These are phyloP conservation scores for Melierax canorus DNA, from an alignment of 2,113 vertebrate genomes.

Conservation along the genomic window DNA sequence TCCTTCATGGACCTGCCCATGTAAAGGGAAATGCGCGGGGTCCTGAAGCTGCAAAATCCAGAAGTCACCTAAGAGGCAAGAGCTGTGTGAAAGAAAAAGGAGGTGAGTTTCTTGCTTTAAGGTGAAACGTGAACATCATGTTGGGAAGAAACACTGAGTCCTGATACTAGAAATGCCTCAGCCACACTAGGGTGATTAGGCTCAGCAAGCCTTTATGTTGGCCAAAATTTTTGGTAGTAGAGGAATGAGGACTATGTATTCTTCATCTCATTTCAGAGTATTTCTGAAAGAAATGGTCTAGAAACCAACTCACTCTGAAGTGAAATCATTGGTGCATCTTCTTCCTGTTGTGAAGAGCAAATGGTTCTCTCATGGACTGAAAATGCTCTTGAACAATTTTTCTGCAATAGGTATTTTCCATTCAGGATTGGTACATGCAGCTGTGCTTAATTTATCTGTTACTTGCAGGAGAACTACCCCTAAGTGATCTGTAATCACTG, in stretches of 20 bases:
- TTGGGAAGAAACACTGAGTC: neutral
- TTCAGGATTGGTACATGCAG: neutral
- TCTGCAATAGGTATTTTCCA: neutral
- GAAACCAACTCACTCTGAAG: neutral
- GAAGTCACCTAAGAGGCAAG: neutral
- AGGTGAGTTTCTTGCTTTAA: neutral
- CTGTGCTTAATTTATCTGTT: neutral
- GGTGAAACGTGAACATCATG: neutral
- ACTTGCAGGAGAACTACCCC: neutral
- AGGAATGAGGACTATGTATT: neutral
- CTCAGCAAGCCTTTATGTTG: neutral
- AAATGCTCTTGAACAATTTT: neutral
- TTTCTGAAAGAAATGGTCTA: neutral
- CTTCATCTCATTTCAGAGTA: neutral
- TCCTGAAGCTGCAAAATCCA: neutral
- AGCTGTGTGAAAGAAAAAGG: neutral
- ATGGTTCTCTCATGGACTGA: neutral
- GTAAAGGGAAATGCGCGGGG: neutral
- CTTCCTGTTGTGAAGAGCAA: neutral
- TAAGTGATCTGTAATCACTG: neutral
- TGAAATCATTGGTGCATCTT: neutral
- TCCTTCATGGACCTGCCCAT: neutral
- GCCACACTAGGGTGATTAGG: neutral
- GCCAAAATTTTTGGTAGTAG: neutral
- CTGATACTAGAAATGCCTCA: neutral